These are phyloP conservation scores for Drosophila malerkotliana DNA, from an alignment of 1,140 invertebrate genomes.

Conservation along the genomic window DNA sequence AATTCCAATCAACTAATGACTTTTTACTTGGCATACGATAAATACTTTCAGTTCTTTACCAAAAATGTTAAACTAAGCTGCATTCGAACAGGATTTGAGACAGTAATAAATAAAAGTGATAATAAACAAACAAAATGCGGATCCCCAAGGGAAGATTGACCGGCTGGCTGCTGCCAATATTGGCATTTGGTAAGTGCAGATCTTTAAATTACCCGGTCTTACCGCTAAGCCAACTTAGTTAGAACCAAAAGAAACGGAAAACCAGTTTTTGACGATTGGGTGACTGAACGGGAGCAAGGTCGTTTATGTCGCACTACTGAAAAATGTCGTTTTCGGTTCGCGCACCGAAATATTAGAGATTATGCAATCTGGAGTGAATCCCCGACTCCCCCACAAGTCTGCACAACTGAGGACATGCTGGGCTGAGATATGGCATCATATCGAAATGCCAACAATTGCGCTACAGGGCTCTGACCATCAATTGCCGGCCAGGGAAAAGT, in stretches of 20 bases:
- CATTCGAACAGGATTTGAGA: constrained; percentile 31
- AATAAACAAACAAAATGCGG: constrained; percentile 27
- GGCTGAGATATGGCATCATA: constrained; percentile 10
- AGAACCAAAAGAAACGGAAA: constrained; percentile 32
- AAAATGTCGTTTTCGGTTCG: constrained; percentile 40
- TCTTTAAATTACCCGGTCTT: constrained; percentile 56
- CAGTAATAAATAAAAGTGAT: constrained; percentile 13
- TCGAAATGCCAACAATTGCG: constrained; percentile 49
- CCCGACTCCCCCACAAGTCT: constrained; percentile 10
- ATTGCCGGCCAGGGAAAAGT: constrained; percentile 30
- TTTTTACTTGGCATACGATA: constrained; percentile 7
- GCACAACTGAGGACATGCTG: not conserved
- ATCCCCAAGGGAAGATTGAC: constrained; percentile 31
- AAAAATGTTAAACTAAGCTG: constrained; percentile 46
- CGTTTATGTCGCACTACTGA: constrained; percentile 35
- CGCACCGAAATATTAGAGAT: constrained; percentile 61
- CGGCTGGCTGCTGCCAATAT: constrained; percentile 58
- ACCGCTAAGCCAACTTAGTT: constrained; percentile 30
- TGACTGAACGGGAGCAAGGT: constrained; percentile 74
- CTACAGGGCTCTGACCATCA: constrained; percentile 39
- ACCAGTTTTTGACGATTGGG: constrained; percentile 52
- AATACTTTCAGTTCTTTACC: constrained; percentile 38
- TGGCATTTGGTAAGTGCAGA: constrained; percentile 78
- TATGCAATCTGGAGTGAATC: constrained; percentile 49
- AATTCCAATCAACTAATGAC: constrained; percentile 25